Percentiles rank a stretch among this genome's conserved stretches.
Conservation (phyloP, 2,797 vertebrate genomes). For the Hylomyscus alleni region DNA sequence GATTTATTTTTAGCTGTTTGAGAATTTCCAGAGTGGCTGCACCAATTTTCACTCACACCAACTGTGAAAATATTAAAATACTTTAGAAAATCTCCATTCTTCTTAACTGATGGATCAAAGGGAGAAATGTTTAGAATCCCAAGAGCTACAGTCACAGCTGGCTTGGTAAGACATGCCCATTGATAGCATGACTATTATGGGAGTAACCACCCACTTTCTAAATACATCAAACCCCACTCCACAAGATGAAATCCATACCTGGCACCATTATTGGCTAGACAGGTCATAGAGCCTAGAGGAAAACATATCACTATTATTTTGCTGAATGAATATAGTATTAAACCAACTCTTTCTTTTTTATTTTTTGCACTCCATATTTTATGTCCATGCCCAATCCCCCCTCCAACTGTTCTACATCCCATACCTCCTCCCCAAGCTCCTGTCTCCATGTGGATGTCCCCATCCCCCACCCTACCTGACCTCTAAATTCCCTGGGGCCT, state of each 20-base stretch:
- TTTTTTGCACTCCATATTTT: too few species aligned
- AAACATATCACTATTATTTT: neutral
- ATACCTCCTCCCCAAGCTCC: too few species aligned
- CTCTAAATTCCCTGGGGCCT: too few species aligned
- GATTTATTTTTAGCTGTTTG: neutral
- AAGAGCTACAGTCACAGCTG: neutral
- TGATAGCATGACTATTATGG: neutral
- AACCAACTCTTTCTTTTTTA: too few species aligned
- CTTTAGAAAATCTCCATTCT: constrained; percentile 81
- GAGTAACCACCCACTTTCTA: neutral
- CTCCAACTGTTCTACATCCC: too few species aligned
- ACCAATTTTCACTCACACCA: neutral
- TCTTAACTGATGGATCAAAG: neutral
- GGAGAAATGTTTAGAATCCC: neutral
- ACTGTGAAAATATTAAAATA: neutral
- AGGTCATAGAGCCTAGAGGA: neutral
- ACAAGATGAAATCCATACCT: neutral
- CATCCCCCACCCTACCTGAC: too few species aligned
- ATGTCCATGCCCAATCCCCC: too few species aligned
- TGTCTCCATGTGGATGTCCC: too few species aligned
- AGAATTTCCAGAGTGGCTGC: neutral
- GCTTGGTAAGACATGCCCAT: neutral
- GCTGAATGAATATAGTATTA: neutral
- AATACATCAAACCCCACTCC: neutral
- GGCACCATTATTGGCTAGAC: neutral